These are phyloP conservation scores for Pristionchus mayeri DNA, from an alignment of 2,888 invertebrate genomes.

Conservation along the genomic window DNA sequence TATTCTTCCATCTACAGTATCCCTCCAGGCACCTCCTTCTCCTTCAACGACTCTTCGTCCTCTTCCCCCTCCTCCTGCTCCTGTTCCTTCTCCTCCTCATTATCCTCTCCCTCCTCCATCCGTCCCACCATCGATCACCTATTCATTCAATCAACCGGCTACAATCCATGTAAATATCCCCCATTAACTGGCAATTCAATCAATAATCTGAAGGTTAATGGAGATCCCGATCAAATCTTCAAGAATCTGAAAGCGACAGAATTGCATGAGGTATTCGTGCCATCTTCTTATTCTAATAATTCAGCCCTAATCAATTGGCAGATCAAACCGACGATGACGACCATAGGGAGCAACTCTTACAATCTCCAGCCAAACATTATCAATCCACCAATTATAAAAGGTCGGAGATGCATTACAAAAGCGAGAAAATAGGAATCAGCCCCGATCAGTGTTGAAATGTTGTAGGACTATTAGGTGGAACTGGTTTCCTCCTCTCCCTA, in stretches of 20 bases:
- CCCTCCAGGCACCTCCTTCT: background rate
- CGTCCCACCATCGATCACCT: constrained; percentile 24
- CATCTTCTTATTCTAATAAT: too few relatives aligned
- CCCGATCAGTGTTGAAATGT: constrained; percentile 13
- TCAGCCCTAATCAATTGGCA: too few relatives aligned
- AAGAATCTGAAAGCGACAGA: background rate
- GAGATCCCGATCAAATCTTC: constrained; percentile 19
- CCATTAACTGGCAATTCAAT: background rate
- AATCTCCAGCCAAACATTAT: background rate
- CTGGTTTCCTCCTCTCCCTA: constrained; percentile 17
- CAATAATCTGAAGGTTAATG: background rate
- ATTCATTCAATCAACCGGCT: constrained; percentile 45
- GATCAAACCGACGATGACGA: background rate
- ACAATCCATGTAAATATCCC: constrained; percentile 35
- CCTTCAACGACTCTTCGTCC: background rate
- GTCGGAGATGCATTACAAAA: background rate
- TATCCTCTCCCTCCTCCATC: background rate
- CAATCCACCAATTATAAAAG: background rate
- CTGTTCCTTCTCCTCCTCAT: background rate
- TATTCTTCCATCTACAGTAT: background rate
- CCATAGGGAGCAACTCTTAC: background rate
- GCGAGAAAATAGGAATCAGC: background rate
- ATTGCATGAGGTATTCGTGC: background rate
- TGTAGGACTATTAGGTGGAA: background rate
- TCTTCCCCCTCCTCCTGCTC: background rate